Evolutionary conservation across 2,797 vertebrate species (phyloP).

Genomic region (Toxotes lorentzi): DNA sequence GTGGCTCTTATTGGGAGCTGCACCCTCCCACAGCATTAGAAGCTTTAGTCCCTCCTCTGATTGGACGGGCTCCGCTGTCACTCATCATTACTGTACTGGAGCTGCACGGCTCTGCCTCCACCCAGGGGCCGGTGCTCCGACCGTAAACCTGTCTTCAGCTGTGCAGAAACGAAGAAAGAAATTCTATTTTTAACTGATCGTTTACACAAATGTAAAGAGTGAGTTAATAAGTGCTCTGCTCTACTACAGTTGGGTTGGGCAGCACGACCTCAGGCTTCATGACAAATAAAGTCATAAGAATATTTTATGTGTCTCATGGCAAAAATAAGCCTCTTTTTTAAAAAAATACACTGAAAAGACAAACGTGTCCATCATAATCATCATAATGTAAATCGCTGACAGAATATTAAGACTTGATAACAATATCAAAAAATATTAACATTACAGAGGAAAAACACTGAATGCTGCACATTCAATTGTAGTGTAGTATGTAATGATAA

Average conservation of each 20-base stretch:
- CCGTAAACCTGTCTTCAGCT: constrained; percentile 14
- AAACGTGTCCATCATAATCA: not conserved
- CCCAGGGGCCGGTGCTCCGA: not conserved
- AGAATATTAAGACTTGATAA: not conserved
- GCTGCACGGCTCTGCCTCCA: constrained; percentile 12
- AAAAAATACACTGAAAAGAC: not conserved
- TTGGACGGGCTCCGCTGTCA: constrained; percentile 65
- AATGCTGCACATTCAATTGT: no score
- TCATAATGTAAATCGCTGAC: not conserved
- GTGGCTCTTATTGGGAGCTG: constrained; percentile 63
- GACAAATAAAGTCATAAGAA: no score
- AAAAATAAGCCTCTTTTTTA: not conserved
- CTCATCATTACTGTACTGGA: constrained; percentile 34
- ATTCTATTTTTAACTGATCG: constrained; percentile 24
- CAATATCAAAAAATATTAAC: no score
- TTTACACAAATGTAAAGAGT: not conserved
- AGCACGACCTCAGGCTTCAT: not conserved
- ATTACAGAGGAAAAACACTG: no score
- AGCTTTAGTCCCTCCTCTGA: constrained; percentile 57
- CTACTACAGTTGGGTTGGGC: not conserved
- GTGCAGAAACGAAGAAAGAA: not conserved
- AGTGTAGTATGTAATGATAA: no score
- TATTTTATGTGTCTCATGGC: not conserved
- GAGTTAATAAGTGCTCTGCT: not conserved
- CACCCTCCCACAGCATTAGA: constrained; percentile 60